Evolutionary conservation across 2,797 vertebrate species (phyloP).

Genomic region (Tamandua tetradactyla): DNA sequence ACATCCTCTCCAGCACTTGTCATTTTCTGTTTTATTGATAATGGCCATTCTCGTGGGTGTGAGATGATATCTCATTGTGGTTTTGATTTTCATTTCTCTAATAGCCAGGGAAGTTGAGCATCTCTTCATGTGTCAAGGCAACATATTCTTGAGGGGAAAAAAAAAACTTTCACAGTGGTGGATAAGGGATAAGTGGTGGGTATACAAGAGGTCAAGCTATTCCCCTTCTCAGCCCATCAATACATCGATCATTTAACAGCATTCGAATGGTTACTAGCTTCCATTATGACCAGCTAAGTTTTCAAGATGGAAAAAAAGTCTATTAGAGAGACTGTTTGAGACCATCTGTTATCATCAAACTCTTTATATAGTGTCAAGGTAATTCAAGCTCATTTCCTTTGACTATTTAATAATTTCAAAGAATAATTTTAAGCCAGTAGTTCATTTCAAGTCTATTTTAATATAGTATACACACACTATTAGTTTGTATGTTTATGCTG

Average conservation of each 20-base stretch:
- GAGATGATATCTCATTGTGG: no score
- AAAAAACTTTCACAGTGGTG: background rate
- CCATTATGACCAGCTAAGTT: background rate
- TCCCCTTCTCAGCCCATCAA: background rate
- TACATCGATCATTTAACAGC: background rate
- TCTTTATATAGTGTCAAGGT: background rate
- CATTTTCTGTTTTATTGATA: no score
- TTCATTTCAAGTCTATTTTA: constrained; percentile 62
- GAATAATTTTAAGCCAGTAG: constrained; percentile 52
- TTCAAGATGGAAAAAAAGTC: background rate
- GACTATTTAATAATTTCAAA: background rate
- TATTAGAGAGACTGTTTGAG: background rate
- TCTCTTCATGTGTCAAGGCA: no score
- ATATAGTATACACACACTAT: constrained; percentile 73
- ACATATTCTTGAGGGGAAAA: background rate
- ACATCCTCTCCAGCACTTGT: no score
- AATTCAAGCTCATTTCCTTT: constrained; percentile 17
- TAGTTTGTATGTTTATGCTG: no score
- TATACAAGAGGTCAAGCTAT: background rate
- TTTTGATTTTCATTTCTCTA: no score
- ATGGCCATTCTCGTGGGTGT: no score
- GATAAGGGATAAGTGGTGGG: no score
- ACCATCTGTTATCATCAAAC: background rate
- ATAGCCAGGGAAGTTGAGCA: no score
- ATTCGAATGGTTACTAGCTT: background rate